Conservation (phyloP, 2,113 vertebrate genomes). For the Grallaria varia region DNA sequence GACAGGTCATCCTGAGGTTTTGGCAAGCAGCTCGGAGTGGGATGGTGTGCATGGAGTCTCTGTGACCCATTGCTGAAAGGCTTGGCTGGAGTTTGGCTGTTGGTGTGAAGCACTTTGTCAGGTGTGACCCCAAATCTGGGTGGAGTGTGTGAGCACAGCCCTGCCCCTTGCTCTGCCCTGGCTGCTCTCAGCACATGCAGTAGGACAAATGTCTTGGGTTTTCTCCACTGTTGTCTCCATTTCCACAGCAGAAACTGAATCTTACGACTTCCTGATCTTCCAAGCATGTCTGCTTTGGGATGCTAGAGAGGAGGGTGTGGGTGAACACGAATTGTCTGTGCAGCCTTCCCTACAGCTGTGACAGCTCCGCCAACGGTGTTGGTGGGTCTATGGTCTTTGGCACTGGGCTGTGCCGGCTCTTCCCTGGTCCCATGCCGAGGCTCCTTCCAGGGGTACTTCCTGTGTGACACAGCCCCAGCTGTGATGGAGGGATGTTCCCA, state of each 20-base stretch:
- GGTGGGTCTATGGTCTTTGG: neutral
- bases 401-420: neutral
- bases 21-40: neutral
- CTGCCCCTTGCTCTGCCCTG: accelerated
- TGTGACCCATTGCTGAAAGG: accelerated
- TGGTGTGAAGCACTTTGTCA: neutral
- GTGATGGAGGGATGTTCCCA: neutral
- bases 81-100: neutral
- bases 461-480: neutral
- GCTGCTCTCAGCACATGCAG: neutral
- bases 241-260: neutral
- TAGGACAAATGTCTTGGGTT: neutral
- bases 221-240: neutral
- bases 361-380: accelerated
- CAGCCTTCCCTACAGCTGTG: accelerated
- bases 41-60: accelerated
- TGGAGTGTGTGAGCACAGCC: neutral
- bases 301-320: neutral
- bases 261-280: neutral
- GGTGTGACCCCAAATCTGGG: neutral
- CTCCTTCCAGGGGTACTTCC: neutral
- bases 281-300: accelerated
- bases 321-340: neutral
- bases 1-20: neutral
- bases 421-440: neutral